These are phyloP conservation scores for Crotalus helleri DNA, from an alignment of 2,113 vertebrate species.

Conservation along the genomic window DNA sequence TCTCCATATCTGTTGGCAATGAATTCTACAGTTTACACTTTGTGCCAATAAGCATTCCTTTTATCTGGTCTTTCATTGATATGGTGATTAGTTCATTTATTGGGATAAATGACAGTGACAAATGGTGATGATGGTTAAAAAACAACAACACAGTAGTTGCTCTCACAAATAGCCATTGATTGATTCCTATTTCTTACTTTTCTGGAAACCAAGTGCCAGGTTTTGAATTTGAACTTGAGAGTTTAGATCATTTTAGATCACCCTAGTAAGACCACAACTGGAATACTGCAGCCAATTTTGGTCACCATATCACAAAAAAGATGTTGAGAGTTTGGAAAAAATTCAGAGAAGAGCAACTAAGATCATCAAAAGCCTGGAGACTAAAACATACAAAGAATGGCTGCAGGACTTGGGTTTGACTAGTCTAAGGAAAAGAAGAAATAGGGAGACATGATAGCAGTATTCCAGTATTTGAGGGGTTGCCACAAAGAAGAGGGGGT, in stretches of 20 bases:
- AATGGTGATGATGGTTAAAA: background rate
- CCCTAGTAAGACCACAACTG: no score
- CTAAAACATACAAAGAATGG: no score
- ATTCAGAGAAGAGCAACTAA: no score
- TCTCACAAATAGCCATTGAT: background rate
- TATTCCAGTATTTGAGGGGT: no score
- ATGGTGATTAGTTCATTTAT: background rate
- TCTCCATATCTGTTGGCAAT: background rate
- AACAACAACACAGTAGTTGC: background rate
- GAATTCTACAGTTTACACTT: background rate
- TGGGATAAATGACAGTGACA: background rate
- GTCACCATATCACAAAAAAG: no score
- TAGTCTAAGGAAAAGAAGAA: no score
- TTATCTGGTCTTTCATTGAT: background rate
- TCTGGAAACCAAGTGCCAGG: background rate
- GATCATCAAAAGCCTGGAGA: no score
- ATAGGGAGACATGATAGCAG: no score
- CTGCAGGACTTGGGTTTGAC: no score
- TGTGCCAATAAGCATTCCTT: background rate
- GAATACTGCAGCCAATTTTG: no score
- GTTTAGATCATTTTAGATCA: background rate
- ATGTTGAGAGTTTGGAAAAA: no score
- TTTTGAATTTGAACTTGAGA: background rate
- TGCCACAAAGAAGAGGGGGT: no score
- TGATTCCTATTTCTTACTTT: background rate